phyloP scores from a whole-genome alignment of 2,797 vertebrate genomes.

The Pipistrellus pygmaeus region DNA sequence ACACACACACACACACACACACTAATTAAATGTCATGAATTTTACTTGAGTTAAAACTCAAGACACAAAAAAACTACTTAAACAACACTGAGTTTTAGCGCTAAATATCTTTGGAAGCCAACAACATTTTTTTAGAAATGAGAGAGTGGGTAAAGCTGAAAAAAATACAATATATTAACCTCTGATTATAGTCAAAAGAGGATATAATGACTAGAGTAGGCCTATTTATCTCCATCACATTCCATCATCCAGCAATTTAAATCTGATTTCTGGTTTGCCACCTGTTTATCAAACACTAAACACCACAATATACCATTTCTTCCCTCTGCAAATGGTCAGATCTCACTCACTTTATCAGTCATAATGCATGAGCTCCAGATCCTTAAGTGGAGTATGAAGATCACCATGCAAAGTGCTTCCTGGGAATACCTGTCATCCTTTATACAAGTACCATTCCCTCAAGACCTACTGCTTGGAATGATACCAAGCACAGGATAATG shows the following conservation, averaged over 20 bases:
- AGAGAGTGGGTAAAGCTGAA: neutral
- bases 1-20: neutral
- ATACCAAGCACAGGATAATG: neutral
- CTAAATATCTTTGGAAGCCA: neutral
- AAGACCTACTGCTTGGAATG: constrained; percentile 1
- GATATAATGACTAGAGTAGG: constrained; percentile 48
- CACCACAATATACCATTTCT: constrained; percentile 65
- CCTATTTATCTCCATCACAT: constrained; percentile 70
- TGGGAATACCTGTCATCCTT: constrained; percentile 59
- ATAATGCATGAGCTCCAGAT: constrained; percentile 84
- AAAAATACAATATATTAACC: constrained; percentile 49
- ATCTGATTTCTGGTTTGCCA: constrained; percentile 76
- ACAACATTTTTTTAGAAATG: neutral
- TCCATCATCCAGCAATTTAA: constrained; percentile 78
- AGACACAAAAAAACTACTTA: neutral
- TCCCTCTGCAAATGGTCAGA: constrained; percentile 62
- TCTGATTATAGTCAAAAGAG: constrained; percentile 65
- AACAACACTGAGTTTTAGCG: neutral
- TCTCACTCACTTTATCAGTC: constrained; percentile 82
- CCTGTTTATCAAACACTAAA: constrained; percentile 75
- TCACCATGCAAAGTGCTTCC: constrained; percentile 55
- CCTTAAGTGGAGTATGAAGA: constrained; percentile 78
- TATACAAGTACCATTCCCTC: constrained; percentile 63
- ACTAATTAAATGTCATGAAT: neutral
- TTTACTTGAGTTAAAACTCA: constrained; percentile 6